Base-by-base conservation (phyloP, 2,797 vertebrate genomes). In the Discoglossus pictus region DNA sequence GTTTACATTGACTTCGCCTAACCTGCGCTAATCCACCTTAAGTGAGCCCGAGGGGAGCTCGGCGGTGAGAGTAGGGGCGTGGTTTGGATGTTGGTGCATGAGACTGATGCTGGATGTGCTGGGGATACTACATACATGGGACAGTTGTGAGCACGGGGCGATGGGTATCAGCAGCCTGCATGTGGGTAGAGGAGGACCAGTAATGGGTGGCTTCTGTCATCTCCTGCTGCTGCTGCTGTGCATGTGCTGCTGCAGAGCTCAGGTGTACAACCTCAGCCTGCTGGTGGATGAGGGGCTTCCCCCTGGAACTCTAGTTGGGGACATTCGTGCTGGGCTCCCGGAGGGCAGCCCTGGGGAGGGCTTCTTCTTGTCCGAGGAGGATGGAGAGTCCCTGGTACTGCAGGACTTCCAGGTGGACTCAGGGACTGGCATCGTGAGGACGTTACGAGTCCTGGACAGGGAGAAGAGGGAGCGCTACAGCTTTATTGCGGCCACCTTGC, bases 311-410 rank as follows among this genome's bases (percentile, higher is more conserved):
- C 82, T 93, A 16, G 93, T 97, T 0, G 96, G 96, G 1, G 93
- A 96, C 60, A 85, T 97, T 39, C 86, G 88, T 10, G 90, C 91
- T 0, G 91, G 80, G 3, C 68, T 97, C 16, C 87, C 84, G 1
- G 73, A 79, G 0, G 78, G 71, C 0, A 59, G 76, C 7, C 85
- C 82, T 0, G 75, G 72, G 36, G 88, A 85, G 0, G 95, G 95
- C 1, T 98, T 96, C 70, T 89, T 98, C 68, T 88, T 98, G 65
- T 97, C 95, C 0, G 95, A 98, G 73, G 92, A 92, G 46, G 91
- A 90, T 62, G 87, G 84, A 12, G 94, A 96, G 64, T 97, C 94
- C 0, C 86, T 89, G 2, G 84, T 98, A 67, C 87, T 95, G 73
- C 85, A 85, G n/a, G 95, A 96, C 69, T 79, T 98, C 79, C 91